Conservation (phyloP, 2,113 vertebrate species). For the Seriola aureovittata region DNA sequence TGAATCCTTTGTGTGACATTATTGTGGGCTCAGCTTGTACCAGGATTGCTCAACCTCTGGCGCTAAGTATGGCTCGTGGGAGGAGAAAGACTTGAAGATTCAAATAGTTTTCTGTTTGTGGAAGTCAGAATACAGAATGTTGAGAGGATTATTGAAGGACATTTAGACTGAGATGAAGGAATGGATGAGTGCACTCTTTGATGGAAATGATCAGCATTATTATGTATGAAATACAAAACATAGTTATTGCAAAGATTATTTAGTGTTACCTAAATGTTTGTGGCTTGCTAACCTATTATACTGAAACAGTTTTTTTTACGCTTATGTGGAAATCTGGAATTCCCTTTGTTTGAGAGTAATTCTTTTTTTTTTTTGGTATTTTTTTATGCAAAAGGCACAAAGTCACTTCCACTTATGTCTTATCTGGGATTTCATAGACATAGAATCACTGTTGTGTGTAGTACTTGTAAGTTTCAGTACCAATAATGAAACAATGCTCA, state of each 20-base stretch:
- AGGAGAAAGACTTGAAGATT: neutral
- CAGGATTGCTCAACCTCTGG: constrained; percentile 38
- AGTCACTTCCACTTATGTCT: neutral
- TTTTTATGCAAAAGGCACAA: neutral
- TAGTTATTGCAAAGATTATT: neutral
- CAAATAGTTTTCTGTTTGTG: neutral
- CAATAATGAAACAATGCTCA: neutral
- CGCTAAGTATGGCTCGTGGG: constrained; percentile 1
- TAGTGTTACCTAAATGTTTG: neutral
- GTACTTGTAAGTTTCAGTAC: neutral
- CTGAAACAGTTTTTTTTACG: neutral
- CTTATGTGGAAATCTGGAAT: neutral
- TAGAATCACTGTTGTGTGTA: neutral
- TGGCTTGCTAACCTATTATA: neutral
- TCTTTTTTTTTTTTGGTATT: too few relatives aligned
- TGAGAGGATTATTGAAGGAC: neutral
- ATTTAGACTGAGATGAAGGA: neutral
- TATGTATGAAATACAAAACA: neutral
- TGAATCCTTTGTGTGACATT: constrained; percentile 24
- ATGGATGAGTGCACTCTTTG: neutral
- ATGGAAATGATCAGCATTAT: neutral
- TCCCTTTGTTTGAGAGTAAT: neutral
- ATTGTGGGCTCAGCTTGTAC: constrained; percentile 5
- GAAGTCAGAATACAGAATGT: neutral
- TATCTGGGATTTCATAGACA: neutral